Evolutionary conservation across 1,140 invertebrate species (phyloP), one percentile per base, ranked within the genome.

Genomic region (Trichonephila inaurata): DNA sequence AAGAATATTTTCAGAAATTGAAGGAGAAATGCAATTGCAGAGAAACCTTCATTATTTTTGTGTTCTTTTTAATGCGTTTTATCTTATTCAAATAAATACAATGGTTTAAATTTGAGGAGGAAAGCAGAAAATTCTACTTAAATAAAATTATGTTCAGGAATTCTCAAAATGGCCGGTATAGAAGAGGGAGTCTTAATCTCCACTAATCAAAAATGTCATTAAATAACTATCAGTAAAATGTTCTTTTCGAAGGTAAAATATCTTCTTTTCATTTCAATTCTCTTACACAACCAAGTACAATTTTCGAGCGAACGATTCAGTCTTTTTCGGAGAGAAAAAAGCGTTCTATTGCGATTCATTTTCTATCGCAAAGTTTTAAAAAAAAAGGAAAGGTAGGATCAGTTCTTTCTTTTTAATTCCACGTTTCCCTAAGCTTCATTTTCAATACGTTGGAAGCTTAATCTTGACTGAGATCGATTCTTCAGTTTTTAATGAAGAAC

Each of bases 401-500:
- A 10, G 12, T n/a, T 51, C 14, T 85, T 21, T 60, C 16, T 85
- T 60, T 85, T 85, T 85, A 16, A 24, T 85, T 85, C 83, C 5
- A 81, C 19, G 40, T 16, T 18, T 16, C 72, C 4, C 51, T 60
- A 6, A 77, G 33, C 72, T 77, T 77, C 33, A 77, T 28, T 33
- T 77, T 77, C 72, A 77, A 77, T 77, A 77, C 19, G 24, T 28
- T 40, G 72, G 28, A 51, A 21, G 28, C 51, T 60, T 51, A 60
- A 58, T 85, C 83, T 60, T 3, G 10, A 10, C 24, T 6, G 18
- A 24, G 58, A 85, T 85, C 83, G 83, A 85, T 85, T 60, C 33
- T 61, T 61, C 51, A 12, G 4, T 21, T 85, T 28, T 40, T 85
- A 85, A 85, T 85, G 51, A 85, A 85, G 51, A 85, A 51, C 14